These are phyloP conservation scores for Pundamilia nyererei DNA, from an alignment of 2,113 vertebrate genomes.

Conservation along the genomic window DNA sequence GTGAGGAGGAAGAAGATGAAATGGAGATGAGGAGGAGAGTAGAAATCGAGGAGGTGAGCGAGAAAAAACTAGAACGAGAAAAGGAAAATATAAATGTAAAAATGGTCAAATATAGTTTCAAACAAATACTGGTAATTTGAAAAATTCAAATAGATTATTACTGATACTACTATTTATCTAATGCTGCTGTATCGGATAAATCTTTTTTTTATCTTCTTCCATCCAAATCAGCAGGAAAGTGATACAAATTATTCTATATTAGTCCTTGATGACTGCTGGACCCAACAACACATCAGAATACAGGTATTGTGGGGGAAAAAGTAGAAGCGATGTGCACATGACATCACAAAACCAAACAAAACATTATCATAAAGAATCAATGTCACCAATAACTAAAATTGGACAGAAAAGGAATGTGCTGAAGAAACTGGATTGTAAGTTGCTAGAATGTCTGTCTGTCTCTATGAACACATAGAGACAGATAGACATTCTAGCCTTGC, in stretches of 20 bases:
- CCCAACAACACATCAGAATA: not conserved
- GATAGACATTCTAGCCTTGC: not conserved
- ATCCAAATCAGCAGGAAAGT: not conserved
- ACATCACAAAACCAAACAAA: not conserved
- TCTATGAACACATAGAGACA: not conserved
- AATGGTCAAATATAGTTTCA: not conserved
- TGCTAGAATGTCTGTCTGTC: not conserved
- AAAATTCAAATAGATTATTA: not conserved
- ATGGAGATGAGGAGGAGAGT: not conserved
- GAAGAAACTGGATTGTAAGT: not conserved
- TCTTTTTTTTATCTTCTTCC: not conserved
- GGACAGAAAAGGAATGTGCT: not conserved
- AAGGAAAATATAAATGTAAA: not conserved
- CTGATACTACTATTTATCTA: not conserved
- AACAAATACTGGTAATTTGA: not conserved
- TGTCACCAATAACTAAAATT: not conserved
- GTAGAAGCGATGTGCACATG: not conserved
- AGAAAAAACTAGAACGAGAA: not conserved
- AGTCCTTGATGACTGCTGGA: not conserved
- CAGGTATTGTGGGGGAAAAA: not conserved
- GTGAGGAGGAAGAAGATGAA: not conserved
- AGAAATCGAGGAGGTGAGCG: not conserved
- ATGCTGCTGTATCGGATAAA: not conserved
- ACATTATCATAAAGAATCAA: not conserved
- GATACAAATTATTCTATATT: not conserved